A percentile compares a stretch with the other conserved stretches of the same genome.
Evolutionary conservation across 1,140 invertebrate species (phyloP).

Genomic region (Leptoteleia sp.): DNA sequence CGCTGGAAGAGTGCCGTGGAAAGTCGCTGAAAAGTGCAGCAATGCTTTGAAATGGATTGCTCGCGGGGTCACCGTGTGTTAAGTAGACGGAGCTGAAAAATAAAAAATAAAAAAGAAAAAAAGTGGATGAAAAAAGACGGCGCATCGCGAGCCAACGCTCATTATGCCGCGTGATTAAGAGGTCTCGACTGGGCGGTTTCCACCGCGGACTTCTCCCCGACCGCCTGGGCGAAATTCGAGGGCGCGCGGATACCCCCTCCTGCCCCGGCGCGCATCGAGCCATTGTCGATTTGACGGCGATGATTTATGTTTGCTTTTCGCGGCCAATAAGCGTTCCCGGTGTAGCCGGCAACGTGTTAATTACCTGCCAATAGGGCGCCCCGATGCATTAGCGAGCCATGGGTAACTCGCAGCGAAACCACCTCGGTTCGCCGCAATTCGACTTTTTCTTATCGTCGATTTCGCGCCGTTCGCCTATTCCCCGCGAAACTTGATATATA

Average conservation of each 20-base stretch:
- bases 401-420: not conserved
- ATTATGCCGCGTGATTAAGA: constrained; percentile 57
- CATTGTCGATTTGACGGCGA: constrained; percentile 36
- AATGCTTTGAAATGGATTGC: constrained; percentile 4
- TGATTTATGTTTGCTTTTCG: constrained; percentile 51
- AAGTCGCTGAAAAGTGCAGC: constrained; percentile 21
- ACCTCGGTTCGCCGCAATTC: not conserved
- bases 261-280: constrained; percentile 17
- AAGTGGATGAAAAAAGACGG: constrained; percentile 22
- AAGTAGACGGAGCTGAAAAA: constrained; percentile 35
- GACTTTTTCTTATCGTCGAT: not conserved
- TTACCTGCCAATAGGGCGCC: constrained; percentile 7
- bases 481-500: too few species aligned
- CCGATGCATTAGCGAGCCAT: constrained; percentile 3
- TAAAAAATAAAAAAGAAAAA: too few species aligned
- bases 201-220: constrained; percentile 2
- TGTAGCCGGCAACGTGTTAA: constrained; percentile 30
- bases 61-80: constrained; percentile 18
- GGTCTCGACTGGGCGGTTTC: constrained; percentile 47
- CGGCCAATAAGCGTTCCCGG: constrained; percentile 41
- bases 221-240: constrained; percentile 24
- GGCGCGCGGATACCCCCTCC: too few species aligned
- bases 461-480: too few species aligned
- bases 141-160: constrained; percentile 20
- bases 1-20: not conserved